Conservation (phyloP, 2,797 vertebrate species). For the Monodelphis domestica region DNA sequence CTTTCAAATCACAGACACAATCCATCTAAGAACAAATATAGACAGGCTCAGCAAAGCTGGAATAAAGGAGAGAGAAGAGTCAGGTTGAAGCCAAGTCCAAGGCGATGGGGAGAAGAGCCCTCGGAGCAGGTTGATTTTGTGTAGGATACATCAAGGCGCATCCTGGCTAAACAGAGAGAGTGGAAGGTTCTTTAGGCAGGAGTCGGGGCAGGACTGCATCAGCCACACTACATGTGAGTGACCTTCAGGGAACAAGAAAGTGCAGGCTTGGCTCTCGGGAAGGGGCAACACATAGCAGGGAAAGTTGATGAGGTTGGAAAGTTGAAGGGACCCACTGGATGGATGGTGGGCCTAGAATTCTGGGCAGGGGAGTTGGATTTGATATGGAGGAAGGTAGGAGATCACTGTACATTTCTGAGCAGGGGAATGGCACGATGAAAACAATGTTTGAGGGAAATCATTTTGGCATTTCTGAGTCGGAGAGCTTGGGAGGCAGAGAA, state of each 20-base stretch:
- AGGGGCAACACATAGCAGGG: fast-evolving
- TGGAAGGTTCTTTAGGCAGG: neutral
- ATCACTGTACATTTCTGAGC: neutral
- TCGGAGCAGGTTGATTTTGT: neutral
- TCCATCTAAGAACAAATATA: neutral
- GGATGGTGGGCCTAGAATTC: neutral
- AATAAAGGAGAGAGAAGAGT: neutral
- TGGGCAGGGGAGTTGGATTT: neutral
- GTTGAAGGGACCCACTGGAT: neutral
- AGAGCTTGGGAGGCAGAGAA: neutral
- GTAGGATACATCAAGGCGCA: neutral
- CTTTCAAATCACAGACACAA: neutral
- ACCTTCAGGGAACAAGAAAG: neutral
- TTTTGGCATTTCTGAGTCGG: neutral
- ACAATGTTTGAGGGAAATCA: neutral
- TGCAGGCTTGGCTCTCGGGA: neutral
- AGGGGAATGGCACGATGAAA: no score
- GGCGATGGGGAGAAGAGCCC: neutral
- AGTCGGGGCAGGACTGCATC: neutral
- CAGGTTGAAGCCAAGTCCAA: neutral
- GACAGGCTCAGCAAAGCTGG: neutral
- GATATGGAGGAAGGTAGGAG: neutral
- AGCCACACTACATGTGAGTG: neutral
- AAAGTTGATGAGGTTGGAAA: neutral
- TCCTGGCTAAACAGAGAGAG: neutral